Base-by-base conservation (phyloP, 1,140 invertebrate species). In the Heliconius congener region DNA sequence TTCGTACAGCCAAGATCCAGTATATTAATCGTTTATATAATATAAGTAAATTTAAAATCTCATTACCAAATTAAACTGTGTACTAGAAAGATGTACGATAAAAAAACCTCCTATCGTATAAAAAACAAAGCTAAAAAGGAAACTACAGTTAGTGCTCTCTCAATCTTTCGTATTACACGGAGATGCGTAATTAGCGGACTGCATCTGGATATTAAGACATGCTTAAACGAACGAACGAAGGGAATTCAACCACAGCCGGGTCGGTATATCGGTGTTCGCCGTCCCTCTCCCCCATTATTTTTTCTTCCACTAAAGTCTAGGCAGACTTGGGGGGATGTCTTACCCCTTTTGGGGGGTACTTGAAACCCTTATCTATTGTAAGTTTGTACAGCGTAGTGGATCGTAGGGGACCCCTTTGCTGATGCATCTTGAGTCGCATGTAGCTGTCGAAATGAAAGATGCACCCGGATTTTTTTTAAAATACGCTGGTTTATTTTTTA, bases 281-380 rank as follows among this genome's bases (percentile, higher is more conserved):
- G 78, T 90, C 89, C 86, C 88, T 87, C 87, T 88, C 88, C 76
- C 88, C 83, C 90, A 87, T 89, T 90, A 91, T 91, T 92, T 92
- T 93, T 93, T 90, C 91, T 94, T 94, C 83, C 90, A 91, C 90
- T 90, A 92, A 93, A 90, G 88, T 91, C 91, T 92, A 91, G 89
- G 84, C 85, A 88, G 90, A 91, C 92, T 92, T 91, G 88, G 91
- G 91, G 91, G 91, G 85, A 86, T 89, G 90, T 94, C 93, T 94
- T 94, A 94, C 91, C 91, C 91, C 91, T 93, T 93, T 94, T 92
- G 88, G 91, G 91, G 91, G 91, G 90, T 91, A 91, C 93, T 93
- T 91, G 86, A 91, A 85, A 87, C 91, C 91, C 91, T 93, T 93
- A 93, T 91, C 91, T 92, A 90, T 90, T 87, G 91, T 91, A 94